Conservation (phyloP, 2,797 vertebrate species). For the Aphelocoma californica region DNA sequence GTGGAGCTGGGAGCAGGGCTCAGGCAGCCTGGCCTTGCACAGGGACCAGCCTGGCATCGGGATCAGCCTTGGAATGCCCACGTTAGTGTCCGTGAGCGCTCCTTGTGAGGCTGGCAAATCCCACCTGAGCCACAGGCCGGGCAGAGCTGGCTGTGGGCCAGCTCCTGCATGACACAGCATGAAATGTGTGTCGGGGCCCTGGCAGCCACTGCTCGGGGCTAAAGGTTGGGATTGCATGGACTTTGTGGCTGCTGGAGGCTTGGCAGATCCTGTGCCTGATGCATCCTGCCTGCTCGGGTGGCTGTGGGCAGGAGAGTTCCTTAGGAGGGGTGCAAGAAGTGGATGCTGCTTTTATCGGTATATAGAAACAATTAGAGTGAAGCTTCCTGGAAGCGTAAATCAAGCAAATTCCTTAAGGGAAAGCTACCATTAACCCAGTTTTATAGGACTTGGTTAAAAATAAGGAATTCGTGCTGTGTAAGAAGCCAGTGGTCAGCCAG, state of each 20-base stretch:
- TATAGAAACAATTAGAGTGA: not conserved
- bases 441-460: not conserved
- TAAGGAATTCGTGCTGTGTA: fast-evolving
- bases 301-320: not conserved
- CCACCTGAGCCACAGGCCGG: not conserved
- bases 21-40: not conserved
- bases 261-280: not conserved
- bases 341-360: fast-evolving
- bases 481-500: not conserved
- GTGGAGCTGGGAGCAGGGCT: not conserved
- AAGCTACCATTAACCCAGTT: not conserved
- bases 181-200: not conserved
- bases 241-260: not conserved
- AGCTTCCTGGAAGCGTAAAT: not conserved
- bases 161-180: not conserved
- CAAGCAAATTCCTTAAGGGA: not conserved
- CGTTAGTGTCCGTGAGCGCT: fast-evolving
- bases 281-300: not conserved
- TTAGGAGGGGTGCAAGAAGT: not conserved
- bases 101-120: not conserved
- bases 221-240: not conserved
- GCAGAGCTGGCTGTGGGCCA: not conserved
- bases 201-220: not conserved
- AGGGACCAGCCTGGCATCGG: not conserved
- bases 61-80: not conserved